A percentile compares a stretch with the other conserved stretches of the same genome.
These are phyloP conservation scores for Cheilinus undulatus DNA, from an alignment of 2,113 vertebrate genomes.

Conservation along the genomic window DNA sequence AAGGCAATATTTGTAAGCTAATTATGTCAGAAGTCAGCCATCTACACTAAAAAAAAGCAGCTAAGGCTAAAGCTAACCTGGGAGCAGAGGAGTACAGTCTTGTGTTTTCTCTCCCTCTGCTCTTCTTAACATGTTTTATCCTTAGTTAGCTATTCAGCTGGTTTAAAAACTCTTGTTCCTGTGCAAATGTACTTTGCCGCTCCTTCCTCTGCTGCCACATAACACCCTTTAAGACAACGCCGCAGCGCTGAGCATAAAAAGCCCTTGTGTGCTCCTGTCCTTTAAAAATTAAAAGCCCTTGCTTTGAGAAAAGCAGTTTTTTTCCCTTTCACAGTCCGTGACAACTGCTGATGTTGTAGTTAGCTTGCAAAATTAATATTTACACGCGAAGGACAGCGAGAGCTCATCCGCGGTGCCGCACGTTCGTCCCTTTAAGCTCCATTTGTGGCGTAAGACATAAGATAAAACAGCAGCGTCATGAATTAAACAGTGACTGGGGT, in stretches of 20 bases:
- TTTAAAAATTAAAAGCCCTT: slow-evolving; percentile 83
- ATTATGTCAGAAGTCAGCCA: slow-evolving; percentile 34
- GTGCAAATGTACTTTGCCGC: slow-evolving; percentile 69
- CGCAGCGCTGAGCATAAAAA: slow-evolving; percentile 73
- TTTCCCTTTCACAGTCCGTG: slow-evolving; percentile 64
- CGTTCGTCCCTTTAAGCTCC: slow-evolving; percentile 71
- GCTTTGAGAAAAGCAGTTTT: slow-evolving; percentile 58
- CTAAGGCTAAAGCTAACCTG: slow-evolving; percentile 42
- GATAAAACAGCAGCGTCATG: slow-evolving; percentile 63
- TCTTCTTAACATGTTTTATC: slow-evolving; percentile 49
- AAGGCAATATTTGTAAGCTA: slow-evolving; percentile 64
- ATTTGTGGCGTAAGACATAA: slow-evolving; percentile 56
- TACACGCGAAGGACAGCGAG: slow-evolving; percentile 61
- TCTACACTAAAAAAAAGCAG: slow-evolving; percentile 54
- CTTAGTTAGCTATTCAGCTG: slow-evolving; percentile 59
- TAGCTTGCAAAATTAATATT: slow-evolving; percentile 78
- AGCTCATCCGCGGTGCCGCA: slow-evolving; percentile 35
- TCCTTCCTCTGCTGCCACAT: slow-evolving; percentile 20
- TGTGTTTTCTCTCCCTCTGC: slow-evolving; percentile 32
- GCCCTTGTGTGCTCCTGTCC: slow-evolving; percentile 80
- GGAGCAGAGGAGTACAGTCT: slow-evolving; percentile 22
- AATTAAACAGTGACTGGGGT: slow-evolving; percentile 70
- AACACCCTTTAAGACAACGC: slow-evolving; percentile 58
- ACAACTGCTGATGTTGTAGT: slow-evolving; percentile 69
- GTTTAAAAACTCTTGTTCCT: slow-evolving; percentile 67